phyloP scores from a whole-genome alignment of 2,113 vertebrate species.

The Oreochromis aureus region DNA sequence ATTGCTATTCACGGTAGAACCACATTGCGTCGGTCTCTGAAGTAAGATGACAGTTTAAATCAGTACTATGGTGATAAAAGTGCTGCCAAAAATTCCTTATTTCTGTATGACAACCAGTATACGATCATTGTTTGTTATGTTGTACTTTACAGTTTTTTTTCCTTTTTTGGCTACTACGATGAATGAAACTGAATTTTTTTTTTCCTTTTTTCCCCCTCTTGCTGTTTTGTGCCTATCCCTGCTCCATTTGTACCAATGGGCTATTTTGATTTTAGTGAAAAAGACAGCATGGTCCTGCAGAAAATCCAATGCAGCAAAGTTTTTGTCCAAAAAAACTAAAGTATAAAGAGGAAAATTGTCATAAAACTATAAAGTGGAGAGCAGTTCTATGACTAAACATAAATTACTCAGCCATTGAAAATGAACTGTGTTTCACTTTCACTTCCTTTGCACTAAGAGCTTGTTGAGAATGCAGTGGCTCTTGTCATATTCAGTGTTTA shows the following conservation, averaged over 20 bases:
- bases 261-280: neutral
- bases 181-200: neutral
- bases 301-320: neutral
- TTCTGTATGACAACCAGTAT: neutral
- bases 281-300: neutral
- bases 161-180: neutral
- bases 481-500: neutral
- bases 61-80: neutral
- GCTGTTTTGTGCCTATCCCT: neutral
- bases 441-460: neutral
- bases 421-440: neutral
- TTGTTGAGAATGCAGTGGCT: neutral
- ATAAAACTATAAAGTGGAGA: neutral
- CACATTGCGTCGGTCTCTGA: neutral
- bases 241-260: neutral
- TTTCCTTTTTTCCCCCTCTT: neutral
- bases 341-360: neutral
- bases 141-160: neutral
- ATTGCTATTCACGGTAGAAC: constrained; percentile 6
- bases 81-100: neutral
- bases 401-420: neutral
- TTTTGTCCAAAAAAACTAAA: neutral
- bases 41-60: constrained; percentile 24
- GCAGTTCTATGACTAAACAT: neutral
- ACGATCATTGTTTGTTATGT: neutral